Evolutionary conservation across 2,113 vertebrate species (phyloP), one percentile per base, ranked within the genome.

Genomic region (Marcusenius ussheri): DNA sequence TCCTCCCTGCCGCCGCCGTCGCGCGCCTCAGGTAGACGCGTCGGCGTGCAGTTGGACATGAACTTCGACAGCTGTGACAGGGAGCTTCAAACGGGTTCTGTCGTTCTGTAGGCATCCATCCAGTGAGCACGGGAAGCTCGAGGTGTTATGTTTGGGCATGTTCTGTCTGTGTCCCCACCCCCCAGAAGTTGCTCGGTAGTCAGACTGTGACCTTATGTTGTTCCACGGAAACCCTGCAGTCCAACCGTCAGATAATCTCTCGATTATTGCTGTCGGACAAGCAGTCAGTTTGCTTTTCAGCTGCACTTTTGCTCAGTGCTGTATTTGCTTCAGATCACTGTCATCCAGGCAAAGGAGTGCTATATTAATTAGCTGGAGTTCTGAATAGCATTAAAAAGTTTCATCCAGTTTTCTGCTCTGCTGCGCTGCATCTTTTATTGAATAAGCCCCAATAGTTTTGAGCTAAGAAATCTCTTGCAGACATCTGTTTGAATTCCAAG

Each of bases 401-500:
- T 77, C 35, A 35, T 77, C 70, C 31, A 17, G 35, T 19, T 80
- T 80, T 7, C 74, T 19, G 17, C 74, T 19, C 74, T 70, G 27
- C 74, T 19, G 17, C 74, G 8, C 74, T 70, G 27, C 62, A 70
- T 70, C 9, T 31, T 31, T 70, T 70, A 66, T 66, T 11, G n/a
- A 31, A 31, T 70, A 70, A 70, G 9, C 74, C 74, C 31, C 74
- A 7, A 19, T 80, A 80, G 4, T 80, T 80, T 80, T 80, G 74
- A 39, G 31, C 35, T 42, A 42, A 39, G 74, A 17, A 80, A 80
- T 80, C 15, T 80, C 35, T 39, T 39, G 70, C 35, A 80, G 74
- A 42, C 74, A 42, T 80, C 74, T 35, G 31, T 80, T 42, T 80
- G 21, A 86, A 86, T 51, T 88, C 85, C 56, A 80, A 87, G 85